Evolutionary conservation across 2,113 vertebrate species (phyloP).

Genomic region (Callocephalon fimbriatum): DNA sequence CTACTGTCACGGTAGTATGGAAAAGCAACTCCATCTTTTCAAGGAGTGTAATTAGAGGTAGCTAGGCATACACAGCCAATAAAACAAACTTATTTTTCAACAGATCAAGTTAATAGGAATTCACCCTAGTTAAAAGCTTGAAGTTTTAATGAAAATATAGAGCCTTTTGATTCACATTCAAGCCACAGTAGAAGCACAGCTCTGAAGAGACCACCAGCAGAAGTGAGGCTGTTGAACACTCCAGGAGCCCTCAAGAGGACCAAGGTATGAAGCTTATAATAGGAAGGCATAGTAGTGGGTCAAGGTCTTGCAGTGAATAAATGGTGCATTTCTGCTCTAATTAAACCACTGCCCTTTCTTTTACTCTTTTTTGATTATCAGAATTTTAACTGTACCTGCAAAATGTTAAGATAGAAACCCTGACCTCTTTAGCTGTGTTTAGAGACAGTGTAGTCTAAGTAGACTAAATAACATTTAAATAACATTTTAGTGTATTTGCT

Average conservation of each 20-base stretch:
- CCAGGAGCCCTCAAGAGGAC: background rate
- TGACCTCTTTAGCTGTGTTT: background rate
- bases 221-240: background rate
- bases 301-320: background rate
- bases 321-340: background rate
- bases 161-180: constrained; percentile 11
- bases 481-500: background rate
- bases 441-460: background rate
- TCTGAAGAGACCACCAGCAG: constrained; percentile 7
- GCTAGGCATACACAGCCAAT: background rate
- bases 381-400: background rate
- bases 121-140: constrained; percentile 21
- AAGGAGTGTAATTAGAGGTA: background rate
- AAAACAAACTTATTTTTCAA: background rate
- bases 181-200: background rate
- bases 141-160: constrained; percentile 1
- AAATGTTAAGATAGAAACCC: background rate
- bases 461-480: background rate
- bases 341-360: constrained; percentile 16
- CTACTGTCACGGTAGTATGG: background rate
- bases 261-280: background rate
- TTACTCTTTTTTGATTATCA: background rate
- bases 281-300: background rate
- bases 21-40: background rate
- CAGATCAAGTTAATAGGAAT: background rate